Evolutionary conservation across 2,888 invertebrate genomes (phyloP), one percentile per base, ranked within the genome.

Genomic region (Protodeltote pygarga): DNA sequence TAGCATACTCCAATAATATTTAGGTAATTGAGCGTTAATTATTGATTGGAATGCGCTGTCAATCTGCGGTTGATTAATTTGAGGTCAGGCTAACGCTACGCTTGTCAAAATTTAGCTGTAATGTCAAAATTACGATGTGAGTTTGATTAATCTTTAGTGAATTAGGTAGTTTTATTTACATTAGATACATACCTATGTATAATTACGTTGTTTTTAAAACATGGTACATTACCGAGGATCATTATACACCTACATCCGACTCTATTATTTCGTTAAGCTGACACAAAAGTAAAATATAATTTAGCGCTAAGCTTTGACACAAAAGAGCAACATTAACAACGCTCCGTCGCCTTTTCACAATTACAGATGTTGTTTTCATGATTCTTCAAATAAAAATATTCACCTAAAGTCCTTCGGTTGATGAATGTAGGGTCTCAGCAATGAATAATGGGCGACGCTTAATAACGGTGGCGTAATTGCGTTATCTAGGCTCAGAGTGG

Each of bases 371-470:
- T 62, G 54, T 67, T 75, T 70, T 63, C 71, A 61, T 59, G 65
- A 71, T 68, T 61, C 55, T 41, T 50, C 38, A 53, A 61, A 63
- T 57, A 70, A 73, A 74, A 75, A 74, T 67, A 65, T 65, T 63
- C 62, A 54, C 53, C 63, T 41, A 53, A 55, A 70, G 60, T 52
- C 41, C 33, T 55, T 53, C 49, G 42, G 47, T 51, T 75, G 76
- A 83, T 81, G 77, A 81, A 85, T 81, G 73, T 73, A 65, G 74
- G 81, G 78, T 75, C 79, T 78, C 74, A 76, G 79, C 73, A 76
- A 85, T 89, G 89, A 90, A 82, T 90, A 86, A 90, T 89, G 79
- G 79, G 72, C 62, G 79, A 75, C 84, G 81, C 79, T 89, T 89
- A 89, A 86, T 89, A 89, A 87, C 84, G 75, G 76, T 67, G 52